Percentiles rank a stretch among this genome's conserved stretches.
phyloP scores from a whole-genome alignment of 2,797 vertebrate genomes.

The Pantherophis vulpinus region DNA sequence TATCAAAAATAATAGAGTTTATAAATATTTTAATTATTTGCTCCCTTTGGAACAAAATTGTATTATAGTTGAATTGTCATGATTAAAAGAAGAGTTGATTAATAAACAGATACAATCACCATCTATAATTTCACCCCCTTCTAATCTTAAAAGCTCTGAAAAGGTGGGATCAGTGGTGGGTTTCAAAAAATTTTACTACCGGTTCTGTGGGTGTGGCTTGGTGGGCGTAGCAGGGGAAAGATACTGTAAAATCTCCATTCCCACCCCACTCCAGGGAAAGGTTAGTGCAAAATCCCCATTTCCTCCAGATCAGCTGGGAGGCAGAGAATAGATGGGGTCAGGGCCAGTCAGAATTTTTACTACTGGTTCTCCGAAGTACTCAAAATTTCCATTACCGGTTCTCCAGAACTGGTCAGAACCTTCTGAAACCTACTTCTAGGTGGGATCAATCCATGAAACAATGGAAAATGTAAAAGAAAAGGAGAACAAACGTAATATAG shows the following conservation, averaged over 20 bases:
- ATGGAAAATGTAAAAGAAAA: background rate
- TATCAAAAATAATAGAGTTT: background rate
- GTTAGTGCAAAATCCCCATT: too few relatives aligned
- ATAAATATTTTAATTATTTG: background rate
- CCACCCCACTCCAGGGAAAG: too few relatives aligned
- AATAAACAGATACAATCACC: background rate
- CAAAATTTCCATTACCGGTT: too few relatives aligned
- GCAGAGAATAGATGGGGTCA: too few relatives aligned
- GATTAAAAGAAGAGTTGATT: background rate
- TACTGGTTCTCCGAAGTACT: too few relatives aligned
- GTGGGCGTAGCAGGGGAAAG: too few relatives aligned
- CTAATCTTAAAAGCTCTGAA: background rate
- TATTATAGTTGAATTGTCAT: background rate
- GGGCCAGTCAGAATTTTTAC: too few relatives aligned
- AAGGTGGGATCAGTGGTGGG: background rate
- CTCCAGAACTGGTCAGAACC: too few relatives aligned
- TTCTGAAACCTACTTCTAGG: background rate
- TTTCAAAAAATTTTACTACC: too few relatives aligned
- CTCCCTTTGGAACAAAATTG: background rate
- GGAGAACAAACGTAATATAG: background rate
- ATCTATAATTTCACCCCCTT: background rate
- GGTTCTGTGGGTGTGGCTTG: too few relatives aligned
- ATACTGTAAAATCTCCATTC: too few relatives aligned
- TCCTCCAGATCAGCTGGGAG: too few relatives aligned
- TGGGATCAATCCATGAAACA: background rate